These are phyloP conservation scores for Drosophila atripex DNA, from an alignment of 2,888 invertebrate genomes.

Conservation along the genomic window DNA sequence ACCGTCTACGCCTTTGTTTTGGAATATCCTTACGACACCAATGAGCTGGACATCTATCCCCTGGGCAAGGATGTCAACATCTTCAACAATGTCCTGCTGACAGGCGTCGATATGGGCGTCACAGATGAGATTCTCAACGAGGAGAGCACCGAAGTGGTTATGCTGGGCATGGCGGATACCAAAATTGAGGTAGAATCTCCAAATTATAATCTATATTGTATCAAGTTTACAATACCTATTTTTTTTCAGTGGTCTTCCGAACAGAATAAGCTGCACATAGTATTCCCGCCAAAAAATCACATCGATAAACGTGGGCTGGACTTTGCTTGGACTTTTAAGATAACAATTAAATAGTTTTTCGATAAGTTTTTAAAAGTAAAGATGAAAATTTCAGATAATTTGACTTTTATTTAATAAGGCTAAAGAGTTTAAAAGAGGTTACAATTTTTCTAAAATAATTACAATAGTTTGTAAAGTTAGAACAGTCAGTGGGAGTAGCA, in stretches of 20 bases:
- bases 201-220: not conserved
- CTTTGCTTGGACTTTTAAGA: conserved; percentile 83
- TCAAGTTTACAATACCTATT: conserved; percentile 29
- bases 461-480: not conserved
- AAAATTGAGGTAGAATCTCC: conserved; percentile 60
- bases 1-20: conserved; percentile 88
- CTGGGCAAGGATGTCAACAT: conserved; percentile 64
- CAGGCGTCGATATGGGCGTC: conserved; percentile 61
- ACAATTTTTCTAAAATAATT: conserved; percentile 5
- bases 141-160: conserved; percentile 57
- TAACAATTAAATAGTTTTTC: conserved; percentile 56
- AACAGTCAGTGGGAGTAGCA: conserved; percentile 1
- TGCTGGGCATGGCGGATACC: conserved; percentile 85
- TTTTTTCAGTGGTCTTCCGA: conserved; percentile 74
- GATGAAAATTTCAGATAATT: not conserved
- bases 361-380: not conserved
- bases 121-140: conserved; percentile 40
- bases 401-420: not conserved
- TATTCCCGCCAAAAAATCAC: conserved; percentile 81
- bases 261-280: conserved; percentile 70
- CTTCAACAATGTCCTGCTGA: conserved; percentile 53
- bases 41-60: conserved; percentile 85
- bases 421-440: not conserved
- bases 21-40: conserved; percentile 87
- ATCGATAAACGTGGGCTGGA: conserved; percentile 80